A percentile compares a stretch with the other conserved stretches of the same genome.
Conservation (phyloP, 2,888 invertebrate genomes). For the Ariolimax columbianus region DNA sequence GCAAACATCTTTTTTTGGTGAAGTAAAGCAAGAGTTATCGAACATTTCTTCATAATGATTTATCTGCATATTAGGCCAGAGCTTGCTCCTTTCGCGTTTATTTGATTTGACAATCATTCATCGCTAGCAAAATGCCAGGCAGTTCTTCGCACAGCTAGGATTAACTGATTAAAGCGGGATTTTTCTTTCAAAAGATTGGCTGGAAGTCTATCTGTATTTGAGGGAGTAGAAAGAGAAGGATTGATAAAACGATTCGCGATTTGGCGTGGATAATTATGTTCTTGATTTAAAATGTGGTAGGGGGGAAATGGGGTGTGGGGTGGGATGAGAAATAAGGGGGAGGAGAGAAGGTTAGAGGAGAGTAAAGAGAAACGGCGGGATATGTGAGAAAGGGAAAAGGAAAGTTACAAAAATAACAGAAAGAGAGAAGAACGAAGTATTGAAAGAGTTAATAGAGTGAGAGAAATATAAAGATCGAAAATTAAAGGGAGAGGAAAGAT, state of each 20-base stretch:
- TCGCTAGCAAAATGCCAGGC: background rate
- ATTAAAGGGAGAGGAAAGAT: background rate
- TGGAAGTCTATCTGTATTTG: background rate
- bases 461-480: too few relatives aligned
- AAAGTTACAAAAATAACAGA: background rate
- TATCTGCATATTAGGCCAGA: background rate
- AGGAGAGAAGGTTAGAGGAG: too few relatives aligned
- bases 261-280: too few relatives aligned
- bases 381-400: background rate
- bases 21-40: background rate
- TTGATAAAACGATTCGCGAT: too few relatives aligned
- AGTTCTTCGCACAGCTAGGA: background rate
- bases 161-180: background rate
- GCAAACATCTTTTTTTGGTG: background rate
- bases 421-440: too few relatives aligned
- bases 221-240: background rate
- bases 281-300: too few relatives aligned
- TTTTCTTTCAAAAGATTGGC: background rate
- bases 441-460: too few relatives aligned
- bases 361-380: too few relatives aligned
- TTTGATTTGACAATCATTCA: constrained; percentile 2
- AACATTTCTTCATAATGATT: background rate
- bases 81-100: background rate
- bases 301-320: too few relatives aligned
- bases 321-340: background rate